These are phyloP conservation scores for Drosophila austrosaltans DNA, from an alignment of 2,888 invertebrate species.

Conservation along the genomic window DNA sequence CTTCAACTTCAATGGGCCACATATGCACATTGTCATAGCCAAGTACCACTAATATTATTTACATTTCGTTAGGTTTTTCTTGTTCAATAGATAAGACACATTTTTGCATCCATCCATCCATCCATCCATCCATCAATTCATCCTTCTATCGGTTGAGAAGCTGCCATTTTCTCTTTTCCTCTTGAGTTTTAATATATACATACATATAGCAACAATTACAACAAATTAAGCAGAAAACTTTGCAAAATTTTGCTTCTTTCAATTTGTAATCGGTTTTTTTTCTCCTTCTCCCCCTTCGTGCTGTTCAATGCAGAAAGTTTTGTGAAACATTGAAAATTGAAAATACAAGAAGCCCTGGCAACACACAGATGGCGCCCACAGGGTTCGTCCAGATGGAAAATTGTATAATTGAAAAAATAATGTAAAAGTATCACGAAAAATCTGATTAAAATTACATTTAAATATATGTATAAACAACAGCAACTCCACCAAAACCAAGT, in stretches of 20 bases:
- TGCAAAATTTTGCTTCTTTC: conserved; percentile 3
- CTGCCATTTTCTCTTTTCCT: conserved; percentile 25
- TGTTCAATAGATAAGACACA: conserved; percentile 47
- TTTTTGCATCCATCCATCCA: conserved; percentile 29
- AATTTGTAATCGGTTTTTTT: conserved; percentile 18
- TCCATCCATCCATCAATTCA: conserved; percentile 9
- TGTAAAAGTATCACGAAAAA: conserved; percentile 70
- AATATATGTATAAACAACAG: conserved; percentile 42
- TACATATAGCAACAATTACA: conserved; percentile 66
- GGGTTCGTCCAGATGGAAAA: conserved; percentile 45
- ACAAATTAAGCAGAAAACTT: conserved; percentile 66
- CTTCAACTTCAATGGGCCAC: conserved; percentile 55
- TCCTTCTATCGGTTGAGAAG: conserved; percentile 14
- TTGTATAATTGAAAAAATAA: conserved; percentile 77
- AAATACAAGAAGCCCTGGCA: conserved; percentile 64
- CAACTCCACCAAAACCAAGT: conserved; percentile 27
- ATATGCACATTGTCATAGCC: conserved; percentile 78
- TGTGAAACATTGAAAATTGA: conserved; percentile 54
- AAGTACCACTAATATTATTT: conserved; percentile 77
- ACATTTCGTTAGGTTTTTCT: conserved; percentile 74
- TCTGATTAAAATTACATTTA: conserved; percentile 79
- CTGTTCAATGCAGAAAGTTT: conserved; percentile 53
- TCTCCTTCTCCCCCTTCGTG: conserved; percentile 23
- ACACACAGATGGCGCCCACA: conserved; percentile 50
- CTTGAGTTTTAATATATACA: not conserved